Conservation (phyloP, 2,888 invertebrate species). For the Napeogenes sylphis region DNA sequence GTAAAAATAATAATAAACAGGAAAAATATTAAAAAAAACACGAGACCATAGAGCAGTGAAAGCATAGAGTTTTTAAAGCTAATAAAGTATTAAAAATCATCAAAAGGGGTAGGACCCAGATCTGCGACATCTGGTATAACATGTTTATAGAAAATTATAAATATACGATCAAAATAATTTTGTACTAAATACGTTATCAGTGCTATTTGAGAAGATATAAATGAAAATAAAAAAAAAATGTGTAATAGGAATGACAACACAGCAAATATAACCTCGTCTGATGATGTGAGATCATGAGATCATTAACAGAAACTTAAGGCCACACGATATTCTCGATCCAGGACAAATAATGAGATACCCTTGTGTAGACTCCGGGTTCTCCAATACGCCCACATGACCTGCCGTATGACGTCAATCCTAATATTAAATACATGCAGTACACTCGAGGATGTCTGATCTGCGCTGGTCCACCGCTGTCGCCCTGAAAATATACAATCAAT, state of each 20-base stretch:
- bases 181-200: conserved; percentile 1
- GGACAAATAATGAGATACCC: conserved; percentile 70
- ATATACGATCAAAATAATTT: conserved; percentile 68
- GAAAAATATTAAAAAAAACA: too few species aligned
- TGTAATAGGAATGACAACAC: not conserved
- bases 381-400: conserved; percentile 56
- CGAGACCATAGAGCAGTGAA: too few species aligned
- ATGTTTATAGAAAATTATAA: not conserved
- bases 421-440: conserved; percentile 70
- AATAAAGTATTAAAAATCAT: too few species aligned
- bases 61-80: too few species aligned
- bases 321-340: conserved; percentile 80
- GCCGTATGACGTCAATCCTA: conserved; percentile 76
- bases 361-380: conserved; percentile 78
- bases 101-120: too few species aligned
- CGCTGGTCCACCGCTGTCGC: conserved; percentile 83
- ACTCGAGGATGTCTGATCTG: conserved; percentile 50
- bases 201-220: conserved; percentile 26
- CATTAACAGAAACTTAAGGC: conserved; percentile 44
- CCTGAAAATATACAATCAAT: conserved; percentile 53
- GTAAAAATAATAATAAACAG: too few species aligned
- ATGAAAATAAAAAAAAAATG: not conserved
- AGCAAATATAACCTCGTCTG: not conserved
- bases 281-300: not conserved
- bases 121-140: too few species aligned